Evolutionary conservation across 1,140 invertebrate genomes (phyloP), one percentile per base, ranked within the genome.

Genomic region (Glossosoma conforme): DNA sequence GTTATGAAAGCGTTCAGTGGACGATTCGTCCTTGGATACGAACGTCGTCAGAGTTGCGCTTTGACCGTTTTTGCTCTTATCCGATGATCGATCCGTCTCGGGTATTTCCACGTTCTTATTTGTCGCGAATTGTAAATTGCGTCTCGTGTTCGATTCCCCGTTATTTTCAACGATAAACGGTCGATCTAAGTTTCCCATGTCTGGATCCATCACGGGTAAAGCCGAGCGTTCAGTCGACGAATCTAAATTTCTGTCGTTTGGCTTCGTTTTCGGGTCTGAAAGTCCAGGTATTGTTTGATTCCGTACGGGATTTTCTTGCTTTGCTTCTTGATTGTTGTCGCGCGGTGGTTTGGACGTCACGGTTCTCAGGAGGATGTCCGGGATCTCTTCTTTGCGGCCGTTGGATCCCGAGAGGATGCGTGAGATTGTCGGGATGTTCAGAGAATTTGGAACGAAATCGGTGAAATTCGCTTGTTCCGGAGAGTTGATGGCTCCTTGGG

Each of bases 321-420:
- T 43, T n/a, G 47, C 22, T 2, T 32, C 9, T 25, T 54, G 51
- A 3, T 47, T 14, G 33, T 53, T 46, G 10, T 53, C 46, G 11
- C 19, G 33, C 33, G 76, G 73, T 9, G 75, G 76, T 51, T 82
- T 83, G 2, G 82, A 81, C 0, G 85, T 81, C 6, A 86, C 76
- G 0, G 84, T 83, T 35, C 83, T 72, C 8, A 86, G 65, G 0
- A 87, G 64, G 11, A 87, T 82, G 43, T 86, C 85, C 0, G 87
- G 83, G 32, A 87, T 84, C 52, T 88, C 85, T 49, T 87, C 83
- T 56, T 87, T 88, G 4, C 84, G 71, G 1, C 87, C 87, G 62
- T 86, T 89, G 28, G 86, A 87, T 1, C 87, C 86, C 6, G 83
- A 86, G 1, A 91, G 68, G 58, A 91, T 90, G 36, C 88, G 74